These are phyloP conservation scores for Ectemnius lituratus DNA, from an alignment of 2,888 invertebrate species.

Conservation along the genomic window DNA sequence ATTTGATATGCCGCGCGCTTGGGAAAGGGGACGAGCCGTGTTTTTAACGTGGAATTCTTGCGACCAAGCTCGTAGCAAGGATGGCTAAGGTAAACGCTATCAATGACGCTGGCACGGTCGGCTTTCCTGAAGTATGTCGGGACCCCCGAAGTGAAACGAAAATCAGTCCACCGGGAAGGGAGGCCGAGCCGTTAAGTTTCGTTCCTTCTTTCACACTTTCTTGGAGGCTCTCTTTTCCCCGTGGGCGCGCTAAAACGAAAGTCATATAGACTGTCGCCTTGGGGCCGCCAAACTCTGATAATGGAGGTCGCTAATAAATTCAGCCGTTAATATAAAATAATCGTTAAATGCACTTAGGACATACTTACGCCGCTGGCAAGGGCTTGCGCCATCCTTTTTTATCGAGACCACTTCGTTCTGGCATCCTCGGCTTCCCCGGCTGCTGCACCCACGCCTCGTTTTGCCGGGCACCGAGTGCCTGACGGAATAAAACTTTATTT, in stretches of 20 bases:
- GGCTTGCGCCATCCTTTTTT: constrained; percentile 66
- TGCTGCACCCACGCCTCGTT: constrained; percentile 15
- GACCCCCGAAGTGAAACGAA: constrained; percentile 55
- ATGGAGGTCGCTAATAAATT: constrained; percentile 75
- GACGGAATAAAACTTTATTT: constrained; percentile 18
- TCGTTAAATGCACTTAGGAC: constrained; percentile 75
- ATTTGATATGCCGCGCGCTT: constrained; percentile 20
- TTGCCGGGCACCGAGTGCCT: constrained; percentile 9
- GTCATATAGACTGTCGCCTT: constrained; percentile 51
- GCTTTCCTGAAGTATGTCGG: constrained; percentile 58
- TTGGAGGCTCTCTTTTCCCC: constrained; percentile 32
- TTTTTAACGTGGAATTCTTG: too few species aligned
- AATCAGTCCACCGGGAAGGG: constrained; percentile 50
- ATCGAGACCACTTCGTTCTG: constrained; percentile 65
- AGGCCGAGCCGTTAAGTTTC: constrained; percentile 48
- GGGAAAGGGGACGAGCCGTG: background rate
- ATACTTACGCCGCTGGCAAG: constrained; percentile 69
- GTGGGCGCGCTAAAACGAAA: constrained; percentile 57
- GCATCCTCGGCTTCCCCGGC: constrained; percentile 48
- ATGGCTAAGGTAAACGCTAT: constrained; percentile 27
- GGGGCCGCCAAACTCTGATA: constrained; percentile 69
- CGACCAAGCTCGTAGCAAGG: too few species aligned
- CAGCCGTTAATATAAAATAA: constrained; percentile 74
- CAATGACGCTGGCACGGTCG: constrained; percentile 44
- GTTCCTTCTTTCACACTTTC: constrained; percentile 32